Percentiles rank a stretch among this genome's conserved stretches.
These are phyloP conservation scores for Thymelicus sylvestris DNA, from an alignment of 2,888 invertebrate species.

Conservation along the genomic window DNA sequence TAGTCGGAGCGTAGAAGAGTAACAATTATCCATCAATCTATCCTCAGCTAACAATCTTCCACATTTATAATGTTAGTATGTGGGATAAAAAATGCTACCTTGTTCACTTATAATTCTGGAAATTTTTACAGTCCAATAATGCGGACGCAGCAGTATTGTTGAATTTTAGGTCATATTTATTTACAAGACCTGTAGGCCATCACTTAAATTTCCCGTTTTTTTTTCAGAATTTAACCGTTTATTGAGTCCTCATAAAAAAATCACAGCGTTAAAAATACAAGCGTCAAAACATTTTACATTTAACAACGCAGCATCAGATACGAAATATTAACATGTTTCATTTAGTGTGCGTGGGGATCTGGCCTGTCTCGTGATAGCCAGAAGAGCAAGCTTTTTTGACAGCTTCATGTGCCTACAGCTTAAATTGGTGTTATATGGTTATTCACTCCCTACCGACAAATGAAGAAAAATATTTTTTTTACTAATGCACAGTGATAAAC, in stretches of 20 bases:
- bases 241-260: not conserved
- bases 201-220: not conserved
- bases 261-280: not conserved
- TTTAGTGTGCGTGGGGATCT: not conserved
- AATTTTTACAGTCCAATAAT: not conserved
- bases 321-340: not conserved
- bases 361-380: not conserved
- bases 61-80: too few relatives aligned
- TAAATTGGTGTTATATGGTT: not conserved
- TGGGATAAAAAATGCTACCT: too few relatives aligned
- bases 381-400: not conserved
- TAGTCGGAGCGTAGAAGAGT: too few relatives aligned
- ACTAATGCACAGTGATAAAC: too few relatives aligned
- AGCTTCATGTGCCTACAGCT: not conserved
- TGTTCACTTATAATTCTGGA: not conserved
- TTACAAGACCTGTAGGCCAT: too few relatives aligned
- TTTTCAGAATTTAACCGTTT: not conserved
- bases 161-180: too few relatives aligned
- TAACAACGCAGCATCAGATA: not conserved
- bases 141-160: too few relatives aligned
- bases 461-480: too few relatives aligned
- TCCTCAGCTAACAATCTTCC: too few relatives aligned
- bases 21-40: too few relatives aligned
- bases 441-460: too few relatives aligned
- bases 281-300: not conserved